phyloP scores from a whole-genome alignment of 2,888 invertebrate genomes.

The Drosophila nr. medialis region DNA sequence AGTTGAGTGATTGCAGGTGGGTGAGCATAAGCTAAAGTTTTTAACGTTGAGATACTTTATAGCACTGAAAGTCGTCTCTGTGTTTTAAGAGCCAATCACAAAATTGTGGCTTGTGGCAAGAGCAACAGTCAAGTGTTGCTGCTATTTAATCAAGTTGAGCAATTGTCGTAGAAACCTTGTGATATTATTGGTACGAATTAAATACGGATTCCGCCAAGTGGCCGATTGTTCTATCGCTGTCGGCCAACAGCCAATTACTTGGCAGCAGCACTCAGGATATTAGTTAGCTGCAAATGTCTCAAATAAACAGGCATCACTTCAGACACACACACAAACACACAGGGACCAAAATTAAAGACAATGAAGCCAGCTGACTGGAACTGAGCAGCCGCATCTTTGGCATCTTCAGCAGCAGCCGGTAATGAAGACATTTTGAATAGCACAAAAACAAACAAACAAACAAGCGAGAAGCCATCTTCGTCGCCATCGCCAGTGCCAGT shows the following conservation, averaged over 20 bases:
- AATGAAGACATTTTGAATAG: slow-evolving; percentile 77
- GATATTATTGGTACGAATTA: slow-evolving; percentile 32
- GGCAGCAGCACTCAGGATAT: slow-evolving; percentile 59
- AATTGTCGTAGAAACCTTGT: slow-evolving; percentile 32
- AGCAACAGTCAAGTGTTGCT: slow-evolving; percentile 38
- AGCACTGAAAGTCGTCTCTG: background rate
- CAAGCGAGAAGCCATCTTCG: slow-evolving; percentile 57
- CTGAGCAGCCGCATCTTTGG: slow-evolving; percentile 34
- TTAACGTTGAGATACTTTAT: background rate
- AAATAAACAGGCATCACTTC: slow-evolving; percentile 61
- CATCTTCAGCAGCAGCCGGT: slow-evolving; percentile 59
- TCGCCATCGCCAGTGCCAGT: slow-evolving; percentile 17
- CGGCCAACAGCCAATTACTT: slow-evolving; percentile 53
- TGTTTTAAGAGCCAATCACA: background rate
- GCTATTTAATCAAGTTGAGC: slow-evolving; percentile 56
- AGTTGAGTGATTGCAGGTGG: background rate
- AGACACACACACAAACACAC: slow-evolving; percentile 10
- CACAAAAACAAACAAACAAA: slow-evolving; percentile 25
- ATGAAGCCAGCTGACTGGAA: slow-evolving; percentile 46
- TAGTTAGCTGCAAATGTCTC: slow-evolving; percentile 60
- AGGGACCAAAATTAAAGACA: slow-evolving; percentile 58
- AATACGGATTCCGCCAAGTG: slow-evolving; percentile 20
- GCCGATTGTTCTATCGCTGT: slow-evolving; percentile 6
- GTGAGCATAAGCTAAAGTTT: background rate
- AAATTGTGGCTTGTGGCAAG: slow-evolving; percentile 16